Conservation (phyloP, 2,113 vertebrate species). For the Tenrec ecaudatus region DNA sequence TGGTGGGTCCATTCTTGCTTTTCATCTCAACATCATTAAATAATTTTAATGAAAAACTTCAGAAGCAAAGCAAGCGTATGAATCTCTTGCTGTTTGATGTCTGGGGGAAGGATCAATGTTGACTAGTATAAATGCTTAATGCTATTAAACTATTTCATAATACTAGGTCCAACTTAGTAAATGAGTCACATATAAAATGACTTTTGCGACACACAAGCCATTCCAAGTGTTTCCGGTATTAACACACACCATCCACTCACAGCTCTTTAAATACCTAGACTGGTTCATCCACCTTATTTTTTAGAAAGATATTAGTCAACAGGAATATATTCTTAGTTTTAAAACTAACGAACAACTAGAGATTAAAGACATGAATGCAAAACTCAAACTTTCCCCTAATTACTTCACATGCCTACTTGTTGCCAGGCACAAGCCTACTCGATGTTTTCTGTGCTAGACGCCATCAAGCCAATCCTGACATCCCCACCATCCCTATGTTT, state of each 20-base stretch:
- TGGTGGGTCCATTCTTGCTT: not conserved
- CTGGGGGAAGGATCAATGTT: not conserved
- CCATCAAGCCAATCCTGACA: not conserved
- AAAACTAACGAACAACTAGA: slow-evolving; percentile 25
- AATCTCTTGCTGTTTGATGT: not conserved
- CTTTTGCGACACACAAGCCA: too few relatives aligned
- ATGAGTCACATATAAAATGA: too few relatives aligned
- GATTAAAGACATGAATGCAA: not conserved
- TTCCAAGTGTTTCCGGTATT: too few relatives aligned
- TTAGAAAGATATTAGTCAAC: slow-evolving; percentile 22
- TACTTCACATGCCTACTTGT: not conserved
- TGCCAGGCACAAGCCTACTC: not conserved
- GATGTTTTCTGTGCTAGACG: not conserved
- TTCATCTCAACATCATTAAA: not conserved
- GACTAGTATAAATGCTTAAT: not conserved
- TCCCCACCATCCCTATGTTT: not conserved
- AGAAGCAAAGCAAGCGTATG: not conserved
- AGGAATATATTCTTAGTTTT: not conserved
- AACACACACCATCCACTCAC: too few relatives aligned
- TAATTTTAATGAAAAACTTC: not conserved
- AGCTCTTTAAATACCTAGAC: too few relatives aligned
- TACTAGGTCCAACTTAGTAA: too few relatives aligned
- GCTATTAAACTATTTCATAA: not conserved
- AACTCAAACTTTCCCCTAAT: not conserved
- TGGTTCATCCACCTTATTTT: slow-evolving; percentile 3